A percentile compares a stretch with the other conserved stretches of the same genome.
phyloP scores from a whole-genome alignment of 2,797 vertebrate genomes.

The Phrynocephalus guinanensis region DNA sequence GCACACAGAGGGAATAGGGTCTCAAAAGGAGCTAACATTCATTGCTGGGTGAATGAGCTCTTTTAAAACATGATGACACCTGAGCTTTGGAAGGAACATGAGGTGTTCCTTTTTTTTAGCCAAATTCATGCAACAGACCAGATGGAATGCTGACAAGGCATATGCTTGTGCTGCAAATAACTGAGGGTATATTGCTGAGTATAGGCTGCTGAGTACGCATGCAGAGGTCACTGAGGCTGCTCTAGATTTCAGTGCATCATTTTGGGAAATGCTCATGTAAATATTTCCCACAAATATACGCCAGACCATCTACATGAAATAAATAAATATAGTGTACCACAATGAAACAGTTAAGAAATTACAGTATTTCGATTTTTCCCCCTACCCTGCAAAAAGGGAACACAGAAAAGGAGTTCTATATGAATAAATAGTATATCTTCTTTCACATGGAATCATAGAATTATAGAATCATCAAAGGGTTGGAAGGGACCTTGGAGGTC shows the following conservation, averaged over 20 bases:
- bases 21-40: not conserved
- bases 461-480: not conserved
- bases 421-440: not conserved
- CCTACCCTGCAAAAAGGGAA: not conserved
- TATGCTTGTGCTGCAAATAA: constrained; percentile 1
- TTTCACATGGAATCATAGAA: not conserved
- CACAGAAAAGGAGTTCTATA: not conserved
- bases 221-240: not conserved
- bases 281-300: not conserved
- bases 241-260: constrained; percentile 13
- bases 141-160: constrained; percentile 14
- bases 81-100: not conserved
- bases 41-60: not conserved
- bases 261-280: not conserved
- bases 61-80: not conserved
- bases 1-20: too few species aligned
- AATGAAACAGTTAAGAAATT: not conserved
- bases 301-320: not conserved
- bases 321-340: not conserved
- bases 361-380: not conserved
- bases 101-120: not conserved
- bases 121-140: not conserved
- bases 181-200: constrained; percentile 1
- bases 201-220: not conserved
- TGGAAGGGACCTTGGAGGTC: too few species aligned